Percentiles rank a stretch among this genome's conserved stretches.
Evolutionary conservation across 2,797 vertebrate genomes (phyloP).

Genomic region (Diplodus sargus): DNA sequence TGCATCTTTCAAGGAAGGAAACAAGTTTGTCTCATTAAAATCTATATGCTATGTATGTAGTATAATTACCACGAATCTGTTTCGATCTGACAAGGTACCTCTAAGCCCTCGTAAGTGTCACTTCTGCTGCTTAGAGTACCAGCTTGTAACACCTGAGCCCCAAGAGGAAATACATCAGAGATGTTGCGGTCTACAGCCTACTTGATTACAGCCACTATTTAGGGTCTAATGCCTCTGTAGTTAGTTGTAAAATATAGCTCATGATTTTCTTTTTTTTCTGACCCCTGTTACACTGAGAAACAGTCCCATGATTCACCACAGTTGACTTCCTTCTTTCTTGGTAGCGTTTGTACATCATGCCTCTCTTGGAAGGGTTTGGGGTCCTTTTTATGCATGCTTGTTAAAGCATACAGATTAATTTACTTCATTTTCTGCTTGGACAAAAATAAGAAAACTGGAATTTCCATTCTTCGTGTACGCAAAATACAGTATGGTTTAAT

Average conservation of each 20-base stretch:
- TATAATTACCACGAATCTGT: conserved; percentile 6
- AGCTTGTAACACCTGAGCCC: neutral
- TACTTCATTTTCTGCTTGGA: conserved; percentile 12
- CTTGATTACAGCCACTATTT: conserved; percentile 36
- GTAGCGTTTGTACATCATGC: conserved; percentile 31
- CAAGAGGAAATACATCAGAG: conserved; percentile 5
- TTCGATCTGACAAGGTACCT: neutral
- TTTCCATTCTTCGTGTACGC: neutral
- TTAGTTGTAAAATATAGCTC: conserved; percentile 13
- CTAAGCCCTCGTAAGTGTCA: conserved; percentile 12
- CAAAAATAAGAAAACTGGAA: conserved; percentile 16
- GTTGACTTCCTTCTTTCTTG: conserved; percentile 66
- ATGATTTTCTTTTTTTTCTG: conserved; percentile 8
- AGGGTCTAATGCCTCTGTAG: conserved; percentile 16
- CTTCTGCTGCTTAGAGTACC: conserved; percentile 8
- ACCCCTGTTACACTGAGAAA: conserved; percentile 39
- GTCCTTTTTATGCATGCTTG: conserved; percentile 12
- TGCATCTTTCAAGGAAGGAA: too few relatives aligned
- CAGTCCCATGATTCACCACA: conserved; percentile 70
- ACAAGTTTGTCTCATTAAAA: too few relatives aligned
- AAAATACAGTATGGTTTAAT: neutral
- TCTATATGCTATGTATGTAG: neutral
- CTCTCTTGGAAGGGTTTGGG: conserved; percentile 10
- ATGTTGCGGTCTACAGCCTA: conserved; percentile 3
- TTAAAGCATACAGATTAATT: conserved; percentile 17